Conservation (phyloP, 1,140 invertebrate genomes). For the Luehdorfia chinensis region DNA sequence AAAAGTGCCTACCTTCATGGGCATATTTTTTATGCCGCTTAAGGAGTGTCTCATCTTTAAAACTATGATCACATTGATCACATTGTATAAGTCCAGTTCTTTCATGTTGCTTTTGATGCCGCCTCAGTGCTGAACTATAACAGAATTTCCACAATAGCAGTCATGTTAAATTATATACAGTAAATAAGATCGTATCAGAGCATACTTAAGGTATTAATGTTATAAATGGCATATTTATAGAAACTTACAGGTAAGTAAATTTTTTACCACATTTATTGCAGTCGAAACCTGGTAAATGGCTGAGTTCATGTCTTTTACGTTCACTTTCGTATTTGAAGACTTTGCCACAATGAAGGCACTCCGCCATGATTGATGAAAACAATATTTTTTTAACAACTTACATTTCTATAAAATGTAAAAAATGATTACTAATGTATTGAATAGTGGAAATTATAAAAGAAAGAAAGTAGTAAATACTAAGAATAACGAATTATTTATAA, state of each 20-base stretch:
- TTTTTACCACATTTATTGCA: slow-evolving; percentile 59
- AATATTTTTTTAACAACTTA: no score
- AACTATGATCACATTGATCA: slow-evolving; percentile 43
- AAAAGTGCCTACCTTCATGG: slow-evolving; percentile 67
- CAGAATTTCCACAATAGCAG: no score
- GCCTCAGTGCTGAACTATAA: slow-evolving; percentile 59
- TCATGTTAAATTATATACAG: no score
- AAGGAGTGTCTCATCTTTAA: slow-evolving; percentile 51
- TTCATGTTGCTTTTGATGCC: slow-evolving; percentile 65
- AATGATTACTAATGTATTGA: no score
- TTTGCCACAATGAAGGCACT: slow-evolving; percentile 51
- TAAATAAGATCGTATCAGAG: no score
- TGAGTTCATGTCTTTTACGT: slow-evolving; percentile 57
- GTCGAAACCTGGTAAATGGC: slow-evolving; percentile 51
- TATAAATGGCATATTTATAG: no score
- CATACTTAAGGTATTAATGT: no score
- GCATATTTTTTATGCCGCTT: slow-evolving; percentile 64
- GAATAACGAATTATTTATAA: no score
- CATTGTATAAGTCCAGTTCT: slow-evolving; percentile 48
- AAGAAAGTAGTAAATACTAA: no score
- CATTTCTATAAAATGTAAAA: no score
- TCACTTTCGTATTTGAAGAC: slow-evolving; percentile 64
- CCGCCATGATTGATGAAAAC: slow-evolving; percentile 26
- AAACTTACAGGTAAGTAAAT: slow-evolving; percentile 67
- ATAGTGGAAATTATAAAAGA: no score